Evolutionary conservation across 2,888 invertebrate species (phyloP).

Genomic region (Halictus quadricinctus): DNA sequence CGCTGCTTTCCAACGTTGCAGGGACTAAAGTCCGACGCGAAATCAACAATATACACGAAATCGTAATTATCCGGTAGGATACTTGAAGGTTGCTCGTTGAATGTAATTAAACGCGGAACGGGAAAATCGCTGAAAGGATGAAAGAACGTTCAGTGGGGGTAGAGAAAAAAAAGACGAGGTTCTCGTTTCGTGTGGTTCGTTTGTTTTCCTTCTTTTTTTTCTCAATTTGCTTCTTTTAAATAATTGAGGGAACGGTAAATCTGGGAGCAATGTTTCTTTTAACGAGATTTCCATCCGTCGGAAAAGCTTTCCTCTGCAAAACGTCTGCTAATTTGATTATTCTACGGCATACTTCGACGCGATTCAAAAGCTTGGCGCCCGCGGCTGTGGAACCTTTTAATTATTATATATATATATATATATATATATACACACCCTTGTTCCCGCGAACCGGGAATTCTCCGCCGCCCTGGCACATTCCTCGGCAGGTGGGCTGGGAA

Average conservation of each 20-base stretch:
- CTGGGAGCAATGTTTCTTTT: conserved; percentile 32
- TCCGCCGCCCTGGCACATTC: conserved; percentile 26
- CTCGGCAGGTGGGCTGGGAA: conserved; percentile 50
- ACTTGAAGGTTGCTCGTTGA: neutral
- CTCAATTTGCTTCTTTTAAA: conserved; percentile 11
- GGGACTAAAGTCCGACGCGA: neutral
- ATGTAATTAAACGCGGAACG: conserved; percentile 23
- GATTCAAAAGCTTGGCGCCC: conserved; percentile 26
- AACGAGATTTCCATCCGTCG: conserved; percentile 34
- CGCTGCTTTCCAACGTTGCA: neutral
- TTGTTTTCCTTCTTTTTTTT: neutral
- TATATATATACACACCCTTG: conserved; percentile 13
- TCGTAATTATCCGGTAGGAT: conserved; percentile 11
- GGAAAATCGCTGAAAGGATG: conserved; percentile 18
- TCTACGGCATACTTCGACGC: conserved; percentile 23
- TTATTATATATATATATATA: conserved; percentile 38
- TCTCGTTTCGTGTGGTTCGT: neutral
- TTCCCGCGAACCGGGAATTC: conserved; percentile 45
- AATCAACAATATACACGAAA: conserved; percentile 6
- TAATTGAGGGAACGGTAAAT: conserved; percentile 17
- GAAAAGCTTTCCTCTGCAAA: conserved; percentile 27
- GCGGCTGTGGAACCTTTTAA: conserved; percentile 51
- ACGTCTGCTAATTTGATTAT: conserved; percentile 39
- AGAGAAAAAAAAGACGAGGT: neutral
- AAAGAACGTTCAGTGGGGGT: neutral